phyloP scores from a whole-genome alignment of 2,888 invertebrate species.

The Agrochola lychnidis region DNA sequence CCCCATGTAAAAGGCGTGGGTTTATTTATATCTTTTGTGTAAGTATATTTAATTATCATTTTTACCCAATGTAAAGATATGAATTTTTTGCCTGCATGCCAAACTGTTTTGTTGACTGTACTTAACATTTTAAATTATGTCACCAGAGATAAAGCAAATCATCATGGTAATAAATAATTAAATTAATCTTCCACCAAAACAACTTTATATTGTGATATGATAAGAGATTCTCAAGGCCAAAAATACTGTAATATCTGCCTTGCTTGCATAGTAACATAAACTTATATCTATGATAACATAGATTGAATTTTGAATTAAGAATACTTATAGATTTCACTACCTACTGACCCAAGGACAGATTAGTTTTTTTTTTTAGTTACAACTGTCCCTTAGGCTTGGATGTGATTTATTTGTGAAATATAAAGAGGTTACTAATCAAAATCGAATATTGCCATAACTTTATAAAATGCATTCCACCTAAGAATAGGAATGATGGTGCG shows the following conservation, averaged over 20 bases:
- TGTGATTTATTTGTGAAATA: background rate
- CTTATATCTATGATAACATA: background rate
- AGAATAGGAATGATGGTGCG: no score
- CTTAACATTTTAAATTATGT: constrained; percentile 13
- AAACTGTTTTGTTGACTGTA: background rate
- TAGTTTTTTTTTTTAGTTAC: no score
- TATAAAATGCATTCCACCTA: no score
- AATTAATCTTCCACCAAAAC: constrained; percentile 17
- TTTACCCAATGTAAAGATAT: no score
- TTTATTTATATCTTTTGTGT: no score
- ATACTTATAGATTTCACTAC: background rate
- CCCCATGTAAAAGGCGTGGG: no score
- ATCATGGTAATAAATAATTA: constrained; percentile 18
- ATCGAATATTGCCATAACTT: background rate
- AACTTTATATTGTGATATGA: constrained; percentile 37
- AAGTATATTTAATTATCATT: no score
- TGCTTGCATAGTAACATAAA: constrained; percentile 8
- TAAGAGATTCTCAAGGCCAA: constrained; percentile 45
- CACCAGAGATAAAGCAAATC: constrained; percentile 21
- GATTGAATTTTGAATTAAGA: constrained; percentile 4
- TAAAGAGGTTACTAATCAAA: background rate
- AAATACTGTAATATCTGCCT: background rate
- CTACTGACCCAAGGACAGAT: background rate
- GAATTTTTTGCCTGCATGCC: background rate
- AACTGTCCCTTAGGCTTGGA: no score